Evolutionary conservation across 2,888 invertebrate genomes (phyloP), one percentile per base, ranked within the genome.

Genomic region (Aethes cnicana): DNA sequence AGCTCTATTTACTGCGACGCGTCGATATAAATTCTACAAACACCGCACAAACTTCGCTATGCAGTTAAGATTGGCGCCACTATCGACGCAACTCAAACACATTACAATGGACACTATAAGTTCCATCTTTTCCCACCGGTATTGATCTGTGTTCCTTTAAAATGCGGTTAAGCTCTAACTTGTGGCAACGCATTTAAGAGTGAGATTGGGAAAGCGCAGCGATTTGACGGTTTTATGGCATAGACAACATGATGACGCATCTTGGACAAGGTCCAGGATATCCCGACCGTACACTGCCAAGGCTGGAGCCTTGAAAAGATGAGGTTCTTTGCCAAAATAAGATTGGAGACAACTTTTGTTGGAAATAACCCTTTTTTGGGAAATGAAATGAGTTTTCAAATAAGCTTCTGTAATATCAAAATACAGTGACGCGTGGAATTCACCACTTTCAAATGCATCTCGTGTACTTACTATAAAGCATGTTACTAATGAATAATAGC

Each of bases 281-380:
- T 16, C 49, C 47, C 55, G 49, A 63, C 64, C 59, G 60, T 47
- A 54, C 54, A 63, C 63, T 54, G 65, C 65, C 70, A 74, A 75
- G 74, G 73, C 66, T 72, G 64, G 23, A 53, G 59, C 39, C 47
- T 49, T 49, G 43, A 43, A 39, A 35, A 21, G 28, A 32, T 49
- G 25, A 37, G 48, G 26, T 32, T 54, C 26, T 33, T 11, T 48
- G 54, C 54, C 54, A 54, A 46, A 54, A 54, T 28, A 46, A 36
- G 21, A 36, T 44, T 43, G 36, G 30, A 30, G n/a, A n/a, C n/a
- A n/a, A n/a, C n/a, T n/a, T n/a, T n/a, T n/a, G n/a, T 14, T 25
- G n/a, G 8, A 28, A 11, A 9, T 14, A 11, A 18, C 3, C n/a
- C 21, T 30, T 37, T 28, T 43, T 33, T 3, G 2, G 9, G 20